phyloP scores from a whole-genome alignment of 2,113 vertebrate genomes.

The Tympanuchus pallidicinctus region DNA sequence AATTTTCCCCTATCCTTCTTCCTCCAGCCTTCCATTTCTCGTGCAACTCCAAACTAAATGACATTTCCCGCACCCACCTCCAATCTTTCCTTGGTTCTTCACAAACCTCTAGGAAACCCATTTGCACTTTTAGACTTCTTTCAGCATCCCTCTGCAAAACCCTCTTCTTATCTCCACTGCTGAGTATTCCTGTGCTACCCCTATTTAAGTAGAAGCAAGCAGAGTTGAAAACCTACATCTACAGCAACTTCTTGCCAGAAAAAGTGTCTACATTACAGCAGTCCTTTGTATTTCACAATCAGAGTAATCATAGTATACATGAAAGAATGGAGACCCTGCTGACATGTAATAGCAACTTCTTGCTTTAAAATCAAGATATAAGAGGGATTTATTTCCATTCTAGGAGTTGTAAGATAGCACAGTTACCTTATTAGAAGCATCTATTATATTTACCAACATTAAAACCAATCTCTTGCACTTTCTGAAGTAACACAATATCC shows the following conservation, averaged over 20 bases:
- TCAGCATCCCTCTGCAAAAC: background rate
- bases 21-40: background rate
- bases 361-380: conserved; percentile 50
- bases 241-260: background rate
- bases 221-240: conserved; percentile 12
- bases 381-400: conserved; percentile 15
- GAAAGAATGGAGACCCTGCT: conserved; percentile 18
- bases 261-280: background rate
- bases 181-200: background rate
- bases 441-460: background rate
- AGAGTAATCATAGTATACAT: conserved; percentile 22
- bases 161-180: background rate
- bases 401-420: conserved; percentile 1
- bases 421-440: conserved; percentile 11
- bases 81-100: background rate
- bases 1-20: background rate
- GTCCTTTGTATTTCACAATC: conserved; percentile 38
- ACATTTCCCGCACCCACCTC: background rate
- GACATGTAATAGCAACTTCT: background rate
- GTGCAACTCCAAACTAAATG: background rate
- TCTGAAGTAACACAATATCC: background rate
- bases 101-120: background rate
- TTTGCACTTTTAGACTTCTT: background rate
- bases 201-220: background rate
- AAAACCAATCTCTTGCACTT: background rate